Base-by-base conservation (phyloP, 2,797 vertebrate genomes). In the Antrozous pallidus region DNA sequence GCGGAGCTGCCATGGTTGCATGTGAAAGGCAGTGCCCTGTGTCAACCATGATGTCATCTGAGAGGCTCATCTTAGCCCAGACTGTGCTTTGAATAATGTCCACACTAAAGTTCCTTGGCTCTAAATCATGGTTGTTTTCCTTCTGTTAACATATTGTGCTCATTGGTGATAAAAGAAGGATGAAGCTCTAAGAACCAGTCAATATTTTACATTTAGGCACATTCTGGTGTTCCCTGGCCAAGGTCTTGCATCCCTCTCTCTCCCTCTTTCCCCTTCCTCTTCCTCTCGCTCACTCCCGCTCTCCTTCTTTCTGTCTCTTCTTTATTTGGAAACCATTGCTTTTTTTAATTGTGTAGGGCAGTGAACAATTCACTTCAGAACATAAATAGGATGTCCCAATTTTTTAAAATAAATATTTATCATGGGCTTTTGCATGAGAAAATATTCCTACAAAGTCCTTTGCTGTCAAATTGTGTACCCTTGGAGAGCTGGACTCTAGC, bases 31-130 rank as follows among this genome's bases (percentile, higher is more conserved):
- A 67, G 63, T 4, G 49, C 67, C 67, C 20, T 3, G 8, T 38
- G 91, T 67, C 67, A 84, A 20, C 89, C 42, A 1, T 90, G 95
- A 90, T 85, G n/a, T 95, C 95, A 93, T 79, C 42, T 0, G 31
- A n/a, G 51, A 42, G 36, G 89, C 73, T 92, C 94, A 71, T 18
- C 33, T 63, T 0, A 1, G 14, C 70, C 40, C 49, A 24, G 45
- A 28, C 31, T 82, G 61, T 90, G 88, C 18, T 56, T 63, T 51
- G 58, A 20, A 36, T 94, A 73, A 93, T 67, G 83, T 96, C 91
- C 88, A 47, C 47, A 9, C 67, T 45, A 0, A 58, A 78, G 81
- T 74, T 26, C 0, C 61, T 91, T 61, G 73, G 40, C 83, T 92
- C 31, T 82, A 49, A 90, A 13, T 92, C 90, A 87, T 10, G 47